Base-by-base conservation (phyloP, 2,113 vertebrate species). In the Engystomops pustulosus region DNA sequence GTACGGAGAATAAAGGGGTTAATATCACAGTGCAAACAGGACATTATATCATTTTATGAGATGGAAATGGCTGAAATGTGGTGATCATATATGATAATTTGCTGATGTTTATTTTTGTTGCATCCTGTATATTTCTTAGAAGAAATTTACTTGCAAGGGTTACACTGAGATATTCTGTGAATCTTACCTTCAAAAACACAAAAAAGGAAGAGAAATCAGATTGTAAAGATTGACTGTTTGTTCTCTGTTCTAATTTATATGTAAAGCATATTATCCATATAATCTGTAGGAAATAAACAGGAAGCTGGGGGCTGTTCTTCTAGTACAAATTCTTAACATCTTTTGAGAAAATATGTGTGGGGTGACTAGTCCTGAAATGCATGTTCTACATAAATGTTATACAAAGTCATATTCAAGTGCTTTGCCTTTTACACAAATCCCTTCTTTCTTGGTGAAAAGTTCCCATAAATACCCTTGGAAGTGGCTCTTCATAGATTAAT, bases 401-500 rank as follows among this genome's bases (percentile, higher is more conserved):
- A 32, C 27, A 65, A 60, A 65, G 60, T n/a, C 60, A 69, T 38
- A 38, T 38, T 69, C 18, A 69, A 15, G n/a, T 38, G 15, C 11
- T 58, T 11, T 32, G 60, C 1, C 60, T 17, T 30, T 58, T 2
- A 65, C 14, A 32, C 17, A 34, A 68, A n/a, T n/a, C 18, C 30
- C 6, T 36, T 9, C 6, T 68, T 38, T 68, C 3, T 18, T 2
- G 9, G 6, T 27, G 32, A 68, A 18, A 36, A 3, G 7, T 36
- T 62, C 30, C 15, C 5, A 41, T n/a, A 41, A 38, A 38, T n/a
- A 11, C 67, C 6, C 20, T n/a, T 69, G 9, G 41, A 69, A 69
- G 67, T 69, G 67, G 18, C 36, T 38, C 67, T 38, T 36, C 41
- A n/a, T 23, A 20, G 4, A 69, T 69, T 69, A 70, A 70, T 70